These are phyloP conservation scores for Scaptomyza flava DNA, from an alignment of 2,888 invertebrate species.

Conservation along the genomic window DNA sequence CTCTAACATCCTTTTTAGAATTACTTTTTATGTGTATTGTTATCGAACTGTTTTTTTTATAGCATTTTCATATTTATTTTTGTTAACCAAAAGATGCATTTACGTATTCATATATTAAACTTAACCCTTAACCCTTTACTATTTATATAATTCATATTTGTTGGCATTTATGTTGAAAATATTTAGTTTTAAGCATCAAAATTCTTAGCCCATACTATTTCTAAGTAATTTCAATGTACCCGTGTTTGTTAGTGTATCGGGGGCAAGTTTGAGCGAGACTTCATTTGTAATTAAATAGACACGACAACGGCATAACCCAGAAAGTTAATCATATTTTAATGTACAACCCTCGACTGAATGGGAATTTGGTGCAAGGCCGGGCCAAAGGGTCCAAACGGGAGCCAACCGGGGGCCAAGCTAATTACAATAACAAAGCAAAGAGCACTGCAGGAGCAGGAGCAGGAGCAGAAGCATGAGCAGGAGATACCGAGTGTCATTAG, in stretches of 20 bases:
- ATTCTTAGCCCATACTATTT: too few relatives aligned
- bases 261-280: constrained; percentile 12
- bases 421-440: constrained; percentile 70
- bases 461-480: not conserved
- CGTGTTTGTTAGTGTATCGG: constrained; percentile 3
- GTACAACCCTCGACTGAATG: constrained; percentile 54
- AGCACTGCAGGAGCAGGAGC: not conserved
- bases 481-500: constrained; percentile 41
- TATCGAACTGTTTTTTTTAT: too few relatives aligned
- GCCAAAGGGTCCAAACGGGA: constrained; percentile 23
- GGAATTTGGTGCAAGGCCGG: constrained; percentile 13
- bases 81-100: not conserved
- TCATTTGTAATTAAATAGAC: constrained; percentile 71
- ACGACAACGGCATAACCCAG: constrained; percentile 67
- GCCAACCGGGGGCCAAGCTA: constrained; percentile 46
- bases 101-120: not conserved
- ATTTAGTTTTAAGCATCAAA: too few relatives aligned
- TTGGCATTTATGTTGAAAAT: too few relatives aligned
- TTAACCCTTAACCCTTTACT: too few relatives aligned
- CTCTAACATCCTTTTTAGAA: too few relatives aligned
- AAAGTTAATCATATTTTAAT: constrained; percentile 78
- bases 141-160: too few relatives aligned
- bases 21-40: too few relatives aligned
- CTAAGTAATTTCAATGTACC: not conserved
- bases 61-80: not conserved